Conservation (phyloP, 30 jellyfish, hydroid and myxozoan species). For the Turritopsis dohrnii region DNA sequence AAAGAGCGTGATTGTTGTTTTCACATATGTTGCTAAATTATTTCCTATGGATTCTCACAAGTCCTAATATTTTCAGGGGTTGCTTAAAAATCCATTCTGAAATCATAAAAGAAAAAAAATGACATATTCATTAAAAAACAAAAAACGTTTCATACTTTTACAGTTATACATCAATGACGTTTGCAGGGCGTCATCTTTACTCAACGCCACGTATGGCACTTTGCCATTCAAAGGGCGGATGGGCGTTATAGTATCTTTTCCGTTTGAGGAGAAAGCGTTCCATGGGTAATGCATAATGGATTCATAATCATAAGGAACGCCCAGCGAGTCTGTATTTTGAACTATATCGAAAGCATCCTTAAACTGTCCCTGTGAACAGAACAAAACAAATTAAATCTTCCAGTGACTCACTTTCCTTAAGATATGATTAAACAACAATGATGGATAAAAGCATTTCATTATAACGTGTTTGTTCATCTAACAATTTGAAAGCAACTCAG, state of each 20-base stretch:
- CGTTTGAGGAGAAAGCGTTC: slow-evolving; percentile 86
- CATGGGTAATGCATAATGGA: slow-evolving; percentile 94
- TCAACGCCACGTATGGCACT: slow-evolving; percentile 52
- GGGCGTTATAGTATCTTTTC: slow-evolving; percentile 61
- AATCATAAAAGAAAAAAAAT: too few species aligned
- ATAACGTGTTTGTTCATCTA: too few species aligned
- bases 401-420: too few species aligned
- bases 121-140: too few species aligned
- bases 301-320: slow-evolving; percentile 70
- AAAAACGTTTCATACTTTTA: slow-evolving; percentile 32
- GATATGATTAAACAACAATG: too few species aligned
- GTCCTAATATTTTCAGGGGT: too few species aligned
- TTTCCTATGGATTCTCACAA: too few species aligned
- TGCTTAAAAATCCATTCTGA: too few species aligned
- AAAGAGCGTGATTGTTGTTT: too few species aligned
- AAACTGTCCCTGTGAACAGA: slow-evolving; percentile 42
- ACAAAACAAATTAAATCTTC: too few species aligned
- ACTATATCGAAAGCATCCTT: slow-evolving; percentile 69
- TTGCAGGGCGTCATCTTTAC: slow-evolving; percentile 64
- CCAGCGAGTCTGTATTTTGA: slow-evolving; percentile 58
- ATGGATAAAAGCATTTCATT: too few species aligned
- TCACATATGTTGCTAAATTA: too few species aligned
- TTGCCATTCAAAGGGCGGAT: slow-evolving; percentile 32
- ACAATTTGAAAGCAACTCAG: neutral
- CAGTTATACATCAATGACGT: slow-evolving; percentile 67